Evolutionary conservation across 2,797 vertebrate genomes (phyloP).

Genomic region (Clarias platycephalus): DNA sequence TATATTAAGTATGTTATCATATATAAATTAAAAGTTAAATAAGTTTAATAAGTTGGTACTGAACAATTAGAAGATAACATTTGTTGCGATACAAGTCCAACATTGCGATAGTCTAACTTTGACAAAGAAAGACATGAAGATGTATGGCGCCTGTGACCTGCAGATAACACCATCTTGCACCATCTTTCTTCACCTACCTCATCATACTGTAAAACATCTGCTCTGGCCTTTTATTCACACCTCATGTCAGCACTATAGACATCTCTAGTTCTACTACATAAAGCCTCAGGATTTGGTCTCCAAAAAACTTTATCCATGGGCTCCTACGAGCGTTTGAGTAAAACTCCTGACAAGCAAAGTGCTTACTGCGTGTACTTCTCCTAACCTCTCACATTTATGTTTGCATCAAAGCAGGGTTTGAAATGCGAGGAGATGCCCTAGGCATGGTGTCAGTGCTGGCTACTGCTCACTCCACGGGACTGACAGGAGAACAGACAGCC

Average conservation of each 20-base stretch:
- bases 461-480: slow-evolving; percentile 8
- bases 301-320: background rate
- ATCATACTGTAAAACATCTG: background rate
- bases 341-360: background rate
- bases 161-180: background rate
- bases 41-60: background rate
- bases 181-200: background rate
- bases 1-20: no score
- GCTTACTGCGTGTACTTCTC: background rate
- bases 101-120: background rate
- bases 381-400: background rate
- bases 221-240: background rate
- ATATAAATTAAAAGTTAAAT: background rate
- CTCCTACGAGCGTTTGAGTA: background rate
- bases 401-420: slow-evolving; percentile 11
- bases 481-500: slow-evolving; percentile 33
- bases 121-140: background rate
- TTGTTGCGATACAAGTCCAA: background rate
- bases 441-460: slow-evolving; percentile 9
- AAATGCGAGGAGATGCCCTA: background rate
- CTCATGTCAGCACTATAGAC: background rate
- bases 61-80: background rate
- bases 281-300: background rate
- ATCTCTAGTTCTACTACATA: background rate
- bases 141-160: background rate